These are phyloP conservation scores for Catostomus latipinnis DNA, from an alignment of 2,797 vertebrate genomes.

Conservation along the genomic window DNA sequence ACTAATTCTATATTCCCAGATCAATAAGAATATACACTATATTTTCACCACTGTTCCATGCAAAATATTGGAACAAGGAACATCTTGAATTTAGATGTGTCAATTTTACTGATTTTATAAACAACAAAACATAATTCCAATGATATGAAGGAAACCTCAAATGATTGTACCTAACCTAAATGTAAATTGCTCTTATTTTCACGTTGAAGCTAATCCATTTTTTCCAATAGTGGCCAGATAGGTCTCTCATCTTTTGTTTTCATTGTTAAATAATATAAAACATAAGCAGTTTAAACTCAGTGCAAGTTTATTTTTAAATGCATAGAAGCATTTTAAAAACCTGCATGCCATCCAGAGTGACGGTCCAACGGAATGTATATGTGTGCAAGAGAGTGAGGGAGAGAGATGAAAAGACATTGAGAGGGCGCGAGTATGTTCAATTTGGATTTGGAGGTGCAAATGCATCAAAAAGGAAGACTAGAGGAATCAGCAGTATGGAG, in stretches of 20 bases:
- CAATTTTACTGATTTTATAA: too few species aligned
- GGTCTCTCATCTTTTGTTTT: not conserved
- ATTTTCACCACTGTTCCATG: not conserved
- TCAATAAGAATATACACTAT: not conserved
- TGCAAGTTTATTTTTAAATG: conserved; percentile 80
- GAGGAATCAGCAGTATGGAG: conserved; percentile 71
- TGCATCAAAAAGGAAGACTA: conserved; percentile 77
- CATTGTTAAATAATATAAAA: conserved; percentile 62
- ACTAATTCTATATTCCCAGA: too few species aligned
- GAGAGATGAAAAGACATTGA: conserved; percentile 19
- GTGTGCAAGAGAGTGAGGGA: conserved; percentile 19
- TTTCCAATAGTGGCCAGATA: conserved; percentile 5
- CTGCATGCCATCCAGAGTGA: conserved; percentile 31
- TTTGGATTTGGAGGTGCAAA: conserved; percentile 80
- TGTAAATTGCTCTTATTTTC: conserved; percentile 1
- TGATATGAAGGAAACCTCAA: not conserved
- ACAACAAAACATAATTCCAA: not conserved
- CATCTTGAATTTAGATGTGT: too few species aligned
- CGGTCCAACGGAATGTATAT: conserved; percentile 67
- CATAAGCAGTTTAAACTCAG: conserved; percentile 73
- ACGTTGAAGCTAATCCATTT: not conserved
- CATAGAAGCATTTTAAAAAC: conserved; percentile 70
- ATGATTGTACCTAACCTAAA: not conserved
- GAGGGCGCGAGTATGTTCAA: conserved; percentile 65
- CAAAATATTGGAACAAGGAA: not conserved